Percentiles rank a stretch among this genome's conserved stretches.
phyloP scores from a whole-genome alignment of 2,888 invertebrate species.

The Saturnia pavonia region DNA sequence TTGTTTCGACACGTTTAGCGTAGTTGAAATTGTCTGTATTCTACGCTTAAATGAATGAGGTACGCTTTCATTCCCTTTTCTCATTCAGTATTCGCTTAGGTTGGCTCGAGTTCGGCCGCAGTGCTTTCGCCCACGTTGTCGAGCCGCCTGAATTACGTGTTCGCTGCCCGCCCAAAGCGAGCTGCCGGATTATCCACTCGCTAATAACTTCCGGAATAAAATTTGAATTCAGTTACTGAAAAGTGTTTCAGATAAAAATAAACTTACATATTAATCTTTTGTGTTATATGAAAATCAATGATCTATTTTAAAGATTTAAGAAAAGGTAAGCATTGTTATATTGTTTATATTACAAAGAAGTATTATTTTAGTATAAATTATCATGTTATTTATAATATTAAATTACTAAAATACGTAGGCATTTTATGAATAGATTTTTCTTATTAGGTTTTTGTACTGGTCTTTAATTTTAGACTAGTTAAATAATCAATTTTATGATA shows the following conservation, averaged over 20 bases:
- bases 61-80: conserved; percentile 45
- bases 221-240: neutral
- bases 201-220: neutral
- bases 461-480: neutral
- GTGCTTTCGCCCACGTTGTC: conserved; percentile 33
- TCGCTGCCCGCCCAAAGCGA: conserved; percentile 22
- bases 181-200: neutral
- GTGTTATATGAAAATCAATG: neutral
- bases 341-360: neutral
- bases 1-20: conserved; percentile 20
- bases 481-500: neutral
- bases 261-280: neutral
- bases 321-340: conserved; percentile 4
- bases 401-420: neutral
- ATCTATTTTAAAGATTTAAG: neutral
- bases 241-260: neutral
- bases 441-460: neutral
- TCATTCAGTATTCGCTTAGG: conserved; percentile 56
- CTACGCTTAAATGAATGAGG: conserved; percentile 46
- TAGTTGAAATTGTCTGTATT: conserved; percentile 30
- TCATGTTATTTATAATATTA: neutral
- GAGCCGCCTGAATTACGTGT: conserved; percentile 20
- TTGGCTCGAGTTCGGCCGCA: conserved; percentile 48
- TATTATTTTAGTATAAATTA: neutral
- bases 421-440: neutral